phyloP scores from a whole-genome alignment of 2,113 vertebrate species.

The Gnathonemus longibarbis region DNA sequence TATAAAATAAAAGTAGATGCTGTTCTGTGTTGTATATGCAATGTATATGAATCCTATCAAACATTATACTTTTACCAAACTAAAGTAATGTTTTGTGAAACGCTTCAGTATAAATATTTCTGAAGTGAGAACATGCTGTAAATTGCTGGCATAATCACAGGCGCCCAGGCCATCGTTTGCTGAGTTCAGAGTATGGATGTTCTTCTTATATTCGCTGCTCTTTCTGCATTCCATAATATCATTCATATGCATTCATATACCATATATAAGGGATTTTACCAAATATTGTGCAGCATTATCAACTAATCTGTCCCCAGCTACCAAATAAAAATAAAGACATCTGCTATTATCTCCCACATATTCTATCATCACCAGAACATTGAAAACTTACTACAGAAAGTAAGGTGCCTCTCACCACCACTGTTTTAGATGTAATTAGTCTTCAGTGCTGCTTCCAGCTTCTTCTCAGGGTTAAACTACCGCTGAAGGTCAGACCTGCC shows the following conservation, averaged over 20 bases:
- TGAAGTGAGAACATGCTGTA: neutral
- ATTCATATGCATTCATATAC: neutral
- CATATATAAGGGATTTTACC: neutral
- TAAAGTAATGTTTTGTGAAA: neutral
- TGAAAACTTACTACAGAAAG: neutral
- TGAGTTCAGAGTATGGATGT: neutral
- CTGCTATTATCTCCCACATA: neutral
- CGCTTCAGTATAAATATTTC: neutral
- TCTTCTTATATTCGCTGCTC: neutral
- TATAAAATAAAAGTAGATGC: neutral
- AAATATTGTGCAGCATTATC: neutral
- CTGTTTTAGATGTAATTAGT: constrained; percentile 4
- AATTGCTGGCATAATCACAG: neutral
- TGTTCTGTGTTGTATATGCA: neutral
- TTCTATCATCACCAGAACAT: neutral
- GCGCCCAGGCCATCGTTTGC: neutral
- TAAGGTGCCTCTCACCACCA: neutral
- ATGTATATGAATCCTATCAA: neutral
- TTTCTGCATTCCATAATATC: neutral
- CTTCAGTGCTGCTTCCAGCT: constrained; percentile 25
- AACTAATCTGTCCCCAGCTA: neutral
- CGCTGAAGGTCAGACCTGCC: constrained; percentile 17
- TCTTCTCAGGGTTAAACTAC: neutral
- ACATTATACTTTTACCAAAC: neutral
- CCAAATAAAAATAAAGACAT: neutral